Base-by-base conservation (phyloP, 2,113 vertebrate species). In the Danionella cerebrum region DNA sequence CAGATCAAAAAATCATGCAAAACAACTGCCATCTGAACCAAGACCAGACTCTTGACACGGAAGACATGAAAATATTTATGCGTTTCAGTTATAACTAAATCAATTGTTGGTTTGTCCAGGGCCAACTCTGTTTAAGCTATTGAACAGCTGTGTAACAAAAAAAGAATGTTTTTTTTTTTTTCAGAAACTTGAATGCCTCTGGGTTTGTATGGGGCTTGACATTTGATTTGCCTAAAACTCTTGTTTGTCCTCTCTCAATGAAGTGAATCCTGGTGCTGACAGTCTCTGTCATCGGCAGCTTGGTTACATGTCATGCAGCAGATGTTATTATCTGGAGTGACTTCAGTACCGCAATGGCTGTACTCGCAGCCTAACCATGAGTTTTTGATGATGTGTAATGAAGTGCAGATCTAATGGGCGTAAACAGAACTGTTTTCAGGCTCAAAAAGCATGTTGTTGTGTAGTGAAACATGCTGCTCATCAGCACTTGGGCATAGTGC, bases 1-100 rank as follows among this genome's bases (percentile, higher is more conserved):
- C 50, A 77, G 55, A 70, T 64, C 68, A 63, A 78, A 68, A 78
- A 69, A 71, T 69, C 76, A 75, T 74, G 75, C n/a, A 79, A 74
- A 80, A 78, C 72, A 51, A 71, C 63, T 63, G 75, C 22, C 53
- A 70, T 65, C 45, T 77, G 65, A 68, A 35, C 12, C 13, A 54
- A 63, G 62, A n/a, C n/a, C n/a, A n/a, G 65, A 24, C 45, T 39
- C 77, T 36, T 6, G 64, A 72, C 44, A 73, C n/a, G 1, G 21
- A 69, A 55, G 62, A 42, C 54, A 69, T 79, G 63, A 69, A 27
- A 55, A 63, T 1, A 8, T n/a, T 8, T 39, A 60, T 64, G 70
- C 82, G 79, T 73, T 70, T 75, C 35, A 27, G 29, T n/a, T n/a
- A 59, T 42, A 55, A 76, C 36, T 60, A 74, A 75, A 80, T 80